Conservation (phyloP, 2,888 invertebrate species). For the Melangyna quadrimaculata region DNA sequence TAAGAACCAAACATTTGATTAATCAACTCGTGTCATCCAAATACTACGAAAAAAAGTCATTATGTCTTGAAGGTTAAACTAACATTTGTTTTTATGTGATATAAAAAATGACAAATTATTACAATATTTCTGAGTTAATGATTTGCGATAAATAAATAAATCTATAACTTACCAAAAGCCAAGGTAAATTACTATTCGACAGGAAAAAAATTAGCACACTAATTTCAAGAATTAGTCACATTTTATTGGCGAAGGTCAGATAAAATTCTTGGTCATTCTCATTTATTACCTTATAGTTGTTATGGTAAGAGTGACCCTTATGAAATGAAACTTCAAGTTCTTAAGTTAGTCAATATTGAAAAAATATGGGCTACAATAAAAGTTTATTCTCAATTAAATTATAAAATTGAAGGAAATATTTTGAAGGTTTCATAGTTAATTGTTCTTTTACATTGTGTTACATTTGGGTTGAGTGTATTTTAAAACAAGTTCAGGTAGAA, state of each 20-base stretch:
- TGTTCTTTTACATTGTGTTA: too few species aligned
- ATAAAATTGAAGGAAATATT: too few species aligned
- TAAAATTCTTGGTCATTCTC: background rate
- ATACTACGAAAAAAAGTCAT: background rate
- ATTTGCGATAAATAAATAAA: background rate
- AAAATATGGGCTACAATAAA: background rate
- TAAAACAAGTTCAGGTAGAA: background rate
- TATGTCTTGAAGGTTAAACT: background rate
- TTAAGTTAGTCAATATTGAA: background rate
- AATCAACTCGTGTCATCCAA: background rate
- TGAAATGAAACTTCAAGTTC: background rate
- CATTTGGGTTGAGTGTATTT: too few species aligned
- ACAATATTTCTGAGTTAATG: background rate
- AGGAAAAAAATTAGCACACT: background rate
- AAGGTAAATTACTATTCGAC: background rate
- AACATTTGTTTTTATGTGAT: background rate
- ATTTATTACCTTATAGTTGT: background rate
- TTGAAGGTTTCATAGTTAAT: too few species aligned
- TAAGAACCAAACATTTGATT: background rate
- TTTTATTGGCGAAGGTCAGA: background rate
- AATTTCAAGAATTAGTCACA: background rate
- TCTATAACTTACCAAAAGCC: background rate
- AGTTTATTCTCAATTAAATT: too few species aligned
- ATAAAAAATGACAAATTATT: background rate
- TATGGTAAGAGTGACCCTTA: background rate